A percentile compares a stretch with the other conserved stretches of the same genome.
Evolutionary conservation across 2,113 vertebrate species (phyloP).

Genomic region (Uria aalge): DNA sequence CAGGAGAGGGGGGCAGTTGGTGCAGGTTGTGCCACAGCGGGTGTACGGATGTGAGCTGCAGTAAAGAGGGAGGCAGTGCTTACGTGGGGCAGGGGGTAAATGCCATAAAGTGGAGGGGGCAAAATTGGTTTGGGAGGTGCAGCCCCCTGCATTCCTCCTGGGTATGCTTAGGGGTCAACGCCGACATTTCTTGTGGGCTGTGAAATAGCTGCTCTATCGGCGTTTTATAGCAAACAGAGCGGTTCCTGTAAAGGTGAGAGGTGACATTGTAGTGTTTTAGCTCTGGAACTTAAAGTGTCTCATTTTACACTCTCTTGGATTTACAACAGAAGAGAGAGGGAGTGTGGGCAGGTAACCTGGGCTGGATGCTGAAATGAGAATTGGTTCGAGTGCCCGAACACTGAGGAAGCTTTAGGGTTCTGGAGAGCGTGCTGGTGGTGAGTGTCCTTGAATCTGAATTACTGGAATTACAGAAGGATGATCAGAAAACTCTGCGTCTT

Average conservation of each 20-base stretch:
- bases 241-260: background rate
- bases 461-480: background rate
- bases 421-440: background rate
- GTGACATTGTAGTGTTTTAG: background rate
- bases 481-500: background rate
- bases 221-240: background rate
- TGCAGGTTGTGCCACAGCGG: background rate
- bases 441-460: background rate
- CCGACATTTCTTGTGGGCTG: background rate
- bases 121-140: background rate
- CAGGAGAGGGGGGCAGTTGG: background rate
- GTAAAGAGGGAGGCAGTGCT: background rate
- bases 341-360: background rate
- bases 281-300: background rate
- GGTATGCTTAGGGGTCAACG: rapidly evolving
- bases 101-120: background rate
- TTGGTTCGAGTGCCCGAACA: background rate
- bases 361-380: background rate
- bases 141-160: background rate
- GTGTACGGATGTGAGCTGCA: no score
- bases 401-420: background rate
- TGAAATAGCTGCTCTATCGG: background rate
- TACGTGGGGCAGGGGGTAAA: background rate
- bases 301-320: background rate
- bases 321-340: background rate